phyloP scores from a whole-genome alignment of 2,113 vertebrate species.

The Nerophis lumbriciformis region DNA sequence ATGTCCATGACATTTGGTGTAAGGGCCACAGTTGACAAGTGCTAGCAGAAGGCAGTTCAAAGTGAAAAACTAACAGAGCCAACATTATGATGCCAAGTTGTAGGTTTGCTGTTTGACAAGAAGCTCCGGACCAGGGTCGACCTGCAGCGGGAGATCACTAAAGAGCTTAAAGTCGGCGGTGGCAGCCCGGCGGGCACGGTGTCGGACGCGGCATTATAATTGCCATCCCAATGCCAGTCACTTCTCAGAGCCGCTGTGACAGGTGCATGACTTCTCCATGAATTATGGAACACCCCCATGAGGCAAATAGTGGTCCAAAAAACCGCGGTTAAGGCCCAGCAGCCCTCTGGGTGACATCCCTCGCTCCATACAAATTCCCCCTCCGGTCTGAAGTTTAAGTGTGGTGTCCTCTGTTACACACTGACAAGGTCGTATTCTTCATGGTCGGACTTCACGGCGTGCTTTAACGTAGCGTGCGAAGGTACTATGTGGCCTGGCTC shows the following conservation, averaged over 20 bases:
- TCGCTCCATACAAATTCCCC: constrained; percentile 38
- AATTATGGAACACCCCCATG: constrained; percentile 59
- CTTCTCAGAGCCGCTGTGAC: constrained; percentile 35
- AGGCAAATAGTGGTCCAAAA: constrained; percentile 33
- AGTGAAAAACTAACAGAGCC: too few species aligned
- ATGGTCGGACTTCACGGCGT: background rate
- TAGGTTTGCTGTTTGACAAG: too few species aligned
- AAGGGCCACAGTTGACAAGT: too few species aligned
- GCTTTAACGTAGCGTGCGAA: background rate
- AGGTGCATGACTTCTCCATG: constrained; percentile 54
- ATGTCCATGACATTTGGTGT: too few species aligned
- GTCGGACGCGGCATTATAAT: constrained; percentile 30
- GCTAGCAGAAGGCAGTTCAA: too few species aligned
- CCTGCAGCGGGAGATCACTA: too few species aligned
- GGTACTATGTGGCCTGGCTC: too few species aligned
- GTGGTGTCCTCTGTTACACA: constrained; percentile 20
- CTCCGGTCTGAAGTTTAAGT: constrained; percentile 27
- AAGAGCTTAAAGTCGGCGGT: too few species aligned
- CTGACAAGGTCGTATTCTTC: constrained; percentile 14
- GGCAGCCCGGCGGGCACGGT: background rate
- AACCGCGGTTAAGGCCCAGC: constrained; percentile 15
- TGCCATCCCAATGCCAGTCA: constrained; percentile 30
- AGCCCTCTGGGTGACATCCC: constrained; percentile 37
- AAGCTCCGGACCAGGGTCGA: too few species aligned
- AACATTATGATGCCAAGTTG: too few species aligned